Base-by-base conservation (phyloP, 2,888 invertebrate genomes). In the Limnephilus lunatus region DNA sequence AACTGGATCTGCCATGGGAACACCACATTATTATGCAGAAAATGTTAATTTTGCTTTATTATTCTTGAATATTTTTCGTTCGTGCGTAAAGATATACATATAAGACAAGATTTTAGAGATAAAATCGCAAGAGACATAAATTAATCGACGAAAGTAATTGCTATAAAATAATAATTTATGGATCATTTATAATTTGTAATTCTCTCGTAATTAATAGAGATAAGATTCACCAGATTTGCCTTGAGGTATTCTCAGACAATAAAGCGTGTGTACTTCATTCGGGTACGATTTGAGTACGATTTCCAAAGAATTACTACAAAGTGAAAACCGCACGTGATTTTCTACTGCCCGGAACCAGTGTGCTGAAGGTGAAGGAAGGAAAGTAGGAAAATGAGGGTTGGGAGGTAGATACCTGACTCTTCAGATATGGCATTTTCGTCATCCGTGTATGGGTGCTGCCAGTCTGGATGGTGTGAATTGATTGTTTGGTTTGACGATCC, bases 11-110 rank as follows among this genome's bases (percentile, higher is more conserved):
- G 19, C 11, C 30, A 39, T 86, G 86, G 39, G 86, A 86, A 25
- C 86, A 44, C 30, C 2, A n/a, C n/a, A 39, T 30, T 86, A 86
- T 86, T 44, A 86, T 44, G 44, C 39, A 44, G 30, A 44, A 86
- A 86, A 86, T 44, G 86, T 30, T 39, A 86, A 86, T 86, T 86
- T 86, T 86, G 35, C 14, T 12, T 44, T 44, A 86, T 86, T 86
- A 86, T 86, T 86, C 86, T 83, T 83, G 83, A 83, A 83, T 83
- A 35, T 83, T 35, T 83, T 83, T 35, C 25, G 9, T n/a, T 68
- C 68, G n/a, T 68, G 25, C 68, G 68, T 68, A 68, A 68, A 68
- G n/a, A 68, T 68, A 68, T 68, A 68, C 68, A n/a, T n/a, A 68
- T 68, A 68, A 68, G n/a, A 68, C 68, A 68, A 68, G 53, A 53